These are phyloP conservation scores for Dolichoris vasculosae DNA, from an alignment of 1,140 invertebrate species.

Conservation along the genomic window DNA sequence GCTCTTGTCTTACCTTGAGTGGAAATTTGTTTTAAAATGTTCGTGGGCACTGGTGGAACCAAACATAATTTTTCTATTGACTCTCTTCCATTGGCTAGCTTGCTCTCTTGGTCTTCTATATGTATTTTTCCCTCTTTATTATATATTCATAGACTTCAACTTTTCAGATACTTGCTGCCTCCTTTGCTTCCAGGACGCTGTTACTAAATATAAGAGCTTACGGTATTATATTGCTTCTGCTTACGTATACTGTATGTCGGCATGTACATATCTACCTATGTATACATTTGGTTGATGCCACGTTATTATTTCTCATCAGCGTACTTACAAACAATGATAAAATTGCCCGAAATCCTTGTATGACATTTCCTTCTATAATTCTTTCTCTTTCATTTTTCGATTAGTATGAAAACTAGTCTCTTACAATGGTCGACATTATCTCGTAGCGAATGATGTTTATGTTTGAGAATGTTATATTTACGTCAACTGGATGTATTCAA, in stretches of 20 bases:
- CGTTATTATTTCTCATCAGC: not conserved
- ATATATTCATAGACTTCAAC: not conserved
- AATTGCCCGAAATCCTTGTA: not conserved
- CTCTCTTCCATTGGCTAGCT: too few relatives aligned
- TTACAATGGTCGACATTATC: not conserved
- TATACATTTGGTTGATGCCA: too few relatives aligned
- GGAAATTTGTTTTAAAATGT: not conserved
- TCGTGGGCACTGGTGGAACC: not conserved
- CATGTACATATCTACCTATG: too few relatives aligned
- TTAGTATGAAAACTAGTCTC: not conserved
- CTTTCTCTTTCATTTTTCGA: not conserved
- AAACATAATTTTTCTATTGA: not conserved
- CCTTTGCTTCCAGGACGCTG: constrained; percentile 6
- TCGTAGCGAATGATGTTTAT: not conserved
- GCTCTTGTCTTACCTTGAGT: too few relatives aligned
- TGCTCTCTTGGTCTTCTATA: not conserved
- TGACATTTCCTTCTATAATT: not conserved
- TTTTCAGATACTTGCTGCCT: constrained; percentile 24
- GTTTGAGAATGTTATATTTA: not conserved
- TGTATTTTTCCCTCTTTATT: not conserved
- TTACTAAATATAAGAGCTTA: not conserved
- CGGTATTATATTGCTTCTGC: not conserved
- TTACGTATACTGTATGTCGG: too few relatives aligned
- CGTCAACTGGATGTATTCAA: not conserved
- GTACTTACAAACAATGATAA: not conserved